These are phyloP conservation scores for Adelosebastes latens DNA, from an alignment of 2,797 vertebrate species.

Conservation along the genomic window DNA sequence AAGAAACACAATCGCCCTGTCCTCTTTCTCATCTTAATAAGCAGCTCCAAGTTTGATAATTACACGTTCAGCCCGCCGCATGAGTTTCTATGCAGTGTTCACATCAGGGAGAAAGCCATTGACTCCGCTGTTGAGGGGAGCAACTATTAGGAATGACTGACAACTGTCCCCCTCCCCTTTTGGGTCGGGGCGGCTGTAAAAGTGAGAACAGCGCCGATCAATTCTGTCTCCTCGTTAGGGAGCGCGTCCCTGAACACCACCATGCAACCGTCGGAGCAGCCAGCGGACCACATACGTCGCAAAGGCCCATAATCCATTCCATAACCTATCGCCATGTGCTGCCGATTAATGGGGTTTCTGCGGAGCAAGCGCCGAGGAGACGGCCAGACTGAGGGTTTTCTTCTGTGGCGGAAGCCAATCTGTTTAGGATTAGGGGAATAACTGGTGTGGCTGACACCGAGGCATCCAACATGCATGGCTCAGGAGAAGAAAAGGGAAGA, in stretches of 20 bases:
- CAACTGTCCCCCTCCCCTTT: conserved; percentile 73
- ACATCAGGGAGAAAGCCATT: conserved; percentile 76
- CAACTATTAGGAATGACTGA: conserved; percentile 76
- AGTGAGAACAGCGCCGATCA: conserved; percentile 78
- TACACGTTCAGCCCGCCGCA: conserved; percentile 79
- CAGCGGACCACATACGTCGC: conserved; percentile 83
- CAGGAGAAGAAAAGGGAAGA: conserved; percentile 56
- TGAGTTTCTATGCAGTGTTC: conserved; percentile 77
- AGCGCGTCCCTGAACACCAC: conserved; percentile 78
- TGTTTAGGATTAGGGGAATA: conserved; percentile 86
- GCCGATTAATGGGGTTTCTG: conserved; percentile 83
- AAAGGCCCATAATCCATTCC: conserved; percentile 81
- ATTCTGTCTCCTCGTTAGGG: conserved; percentile 71
- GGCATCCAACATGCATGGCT: conserved; percentile 72
- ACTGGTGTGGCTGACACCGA: conserved; percentile 82
- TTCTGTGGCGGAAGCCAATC: conserved; percentile 83
- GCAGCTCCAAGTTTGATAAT: conserved; percentile 84
- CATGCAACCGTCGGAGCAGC: conserved; percentile 56
- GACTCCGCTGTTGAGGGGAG: conserved; percentile 75
- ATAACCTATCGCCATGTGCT: conserved; percentile 84
- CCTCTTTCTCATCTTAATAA: conserved; percentile 81
- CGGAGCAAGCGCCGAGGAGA: conserved; percentile 78
- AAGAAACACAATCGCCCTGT: conserved; percentile 78
- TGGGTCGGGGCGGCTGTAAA: conserved; percentile 64
- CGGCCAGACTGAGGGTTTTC: conserved; percentile 81